phyloP scores from a whole-genome alignment of 2,888 invertebrate genomes.

The Hemistola chrysoprasaria region DNA sequence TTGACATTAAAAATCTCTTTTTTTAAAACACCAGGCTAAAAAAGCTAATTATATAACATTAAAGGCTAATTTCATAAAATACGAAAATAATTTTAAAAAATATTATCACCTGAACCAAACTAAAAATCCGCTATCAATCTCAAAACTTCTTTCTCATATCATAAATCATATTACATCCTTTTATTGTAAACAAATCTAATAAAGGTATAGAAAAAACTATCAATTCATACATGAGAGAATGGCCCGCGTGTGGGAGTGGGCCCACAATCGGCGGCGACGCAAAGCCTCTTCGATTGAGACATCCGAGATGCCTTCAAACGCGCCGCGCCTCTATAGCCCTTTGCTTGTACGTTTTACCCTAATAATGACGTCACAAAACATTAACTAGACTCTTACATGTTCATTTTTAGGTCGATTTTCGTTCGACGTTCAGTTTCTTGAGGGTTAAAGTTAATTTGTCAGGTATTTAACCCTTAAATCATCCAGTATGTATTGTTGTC shows the following conservation, averaged over 20 bases:
- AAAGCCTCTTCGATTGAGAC: slow-evolving; percentile 73
- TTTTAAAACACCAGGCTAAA: no score
- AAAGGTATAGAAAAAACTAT: slow-evolving; percentile 27
- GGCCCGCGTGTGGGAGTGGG: slow-evolving; percentile 51
- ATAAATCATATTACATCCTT: slow-evolving; percentile 32
- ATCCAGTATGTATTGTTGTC: slow-evolving; percentile 65
- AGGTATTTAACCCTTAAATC: slow-evolving; percentile 72
- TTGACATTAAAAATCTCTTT: no score
- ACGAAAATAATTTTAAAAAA: no score
- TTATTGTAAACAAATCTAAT: slow-evolving; percentile 35
- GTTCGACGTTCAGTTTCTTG: slow-evolving; percentile 11
- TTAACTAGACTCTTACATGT: slow-evolving; percentile 17
- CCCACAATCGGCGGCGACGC: slow-evolving; percentile 49
- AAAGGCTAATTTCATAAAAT: no score
- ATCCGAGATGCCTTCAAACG: slow-evolving; percentile 76
- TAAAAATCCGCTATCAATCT: neutral
- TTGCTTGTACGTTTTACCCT: slow-evolving; percentile 42
- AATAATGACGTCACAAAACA: slow-evolving; percentile 21
- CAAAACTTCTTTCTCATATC: slow-evolving; percentile 13
- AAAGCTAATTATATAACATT: no score
- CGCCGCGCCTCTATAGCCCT: slow-evolving; percentile 71
- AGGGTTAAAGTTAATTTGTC: slow-evolving; percentile 34
- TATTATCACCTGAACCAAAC: no score
- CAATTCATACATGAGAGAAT: slow-evolving; percentile 38
- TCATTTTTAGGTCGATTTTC: slow-evolving; percentile 33